A percentile compares a stretch with the other conserved stretches of the same genome.
Evolutionary conservation across 2,888 invertebrate species (phyloP).

Genomic region (Phortica okadai): DNA sequence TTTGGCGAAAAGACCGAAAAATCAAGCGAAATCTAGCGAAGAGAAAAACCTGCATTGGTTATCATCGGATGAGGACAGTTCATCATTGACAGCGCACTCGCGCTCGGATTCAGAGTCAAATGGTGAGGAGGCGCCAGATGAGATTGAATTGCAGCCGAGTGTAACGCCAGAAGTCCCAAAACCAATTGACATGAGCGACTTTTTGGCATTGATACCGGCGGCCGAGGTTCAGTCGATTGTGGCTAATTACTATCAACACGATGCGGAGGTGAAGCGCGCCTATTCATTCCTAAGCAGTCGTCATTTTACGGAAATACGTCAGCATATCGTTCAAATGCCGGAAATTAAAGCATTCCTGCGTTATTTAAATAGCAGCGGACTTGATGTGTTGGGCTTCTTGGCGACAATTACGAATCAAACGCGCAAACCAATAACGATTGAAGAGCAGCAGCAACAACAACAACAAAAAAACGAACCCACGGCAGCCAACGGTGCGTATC

Average conservation of each 20-base stretch:
- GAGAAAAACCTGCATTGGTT: conserved; percentile 38
- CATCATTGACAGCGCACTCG: conserved; percentile 30
- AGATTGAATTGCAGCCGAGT: neutral
- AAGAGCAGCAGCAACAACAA: conserved; percentile 4
- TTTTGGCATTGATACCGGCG: conserved; percentile 70
- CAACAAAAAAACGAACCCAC: conserved; percentile 23
- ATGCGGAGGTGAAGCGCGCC: conserved; percentile 71
- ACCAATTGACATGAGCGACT: conserved; percentile 72
- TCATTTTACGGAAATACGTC: conserved; percentile 63
- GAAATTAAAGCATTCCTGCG: conserved; percentile 70
- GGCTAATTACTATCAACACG: conserved; percentile 68
- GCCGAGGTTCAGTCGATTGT: conserved; percentile 68
- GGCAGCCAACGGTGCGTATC: conserved; percentile 55
- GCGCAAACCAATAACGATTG: neutral
- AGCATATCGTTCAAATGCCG: conserved; percentile 64
- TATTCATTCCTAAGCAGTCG: conserved; percentile 67
- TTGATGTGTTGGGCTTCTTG: conserved; percentile 69
- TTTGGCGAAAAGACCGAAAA: conserved; percentile 51
- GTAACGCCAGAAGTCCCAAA: conserved; percentile 27
- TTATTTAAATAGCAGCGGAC: conserved; percentile 71
- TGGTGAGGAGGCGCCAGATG: conserved; percentile 34
- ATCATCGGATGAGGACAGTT: conserved; percentile 42
- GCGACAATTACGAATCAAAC: conserved; percentile 61
- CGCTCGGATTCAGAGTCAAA: conserved; percentile 32
- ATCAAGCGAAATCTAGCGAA: conserved; percentile 35